A percentile compares a stretch with the other conserved stretches of the same genome.
phyloP scores from a whole-genome alignment of 2,888 invertebrate species.

The Macaria liturata region DNA sequence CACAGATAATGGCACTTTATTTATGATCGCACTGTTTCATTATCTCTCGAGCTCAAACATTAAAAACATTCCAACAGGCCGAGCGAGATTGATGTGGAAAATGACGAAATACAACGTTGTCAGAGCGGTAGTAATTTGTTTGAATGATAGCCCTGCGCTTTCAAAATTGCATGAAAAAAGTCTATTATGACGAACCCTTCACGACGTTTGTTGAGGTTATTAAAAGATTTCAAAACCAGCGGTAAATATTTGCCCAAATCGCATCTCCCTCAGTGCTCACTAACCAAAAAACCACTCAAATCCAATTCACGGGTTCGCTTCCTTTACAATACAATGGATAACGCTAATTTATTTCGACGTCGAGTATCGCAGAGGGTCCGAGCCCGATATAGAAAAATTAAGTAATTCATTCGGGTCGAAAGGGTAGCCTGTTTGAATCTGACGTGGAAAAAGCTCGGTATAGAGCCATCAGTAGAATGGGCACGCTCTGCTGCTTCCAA shows the following conservation, averaged over 20 bases:
- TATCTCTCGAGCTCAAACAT: constrained; percentile 27
- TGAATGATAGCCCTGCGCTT: constrained; percentile 10
- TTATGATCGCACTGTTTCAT: constrained; percentile 38
- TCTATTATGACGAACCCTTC: constrained; percentile 11
- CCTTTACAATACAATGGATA: constrained; percentile 59
- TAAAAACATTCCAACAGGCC: constrained; percentile 25
- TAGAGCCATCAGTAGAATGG: constrained; percentile 66
- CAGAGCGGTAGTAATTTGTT: constrained; percentile 22
- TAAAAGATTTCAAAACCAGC: constrained; percentile 33
- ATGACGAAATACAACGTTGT: constrained; percentile 21
- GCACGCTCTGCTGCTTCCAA: constrained; percentile 67
- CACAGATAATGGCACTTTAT: constrained; percentile 30
- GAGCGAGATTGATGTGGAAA: constrained; percentile 28
- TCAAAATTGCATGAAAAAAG: constrained; percentile 15
- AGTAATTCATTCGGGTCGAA: constrained; percentile 79
- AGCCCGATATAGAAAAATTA: constrained; percentile 73
- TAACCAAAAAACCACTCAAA: constrained; percentile 57
- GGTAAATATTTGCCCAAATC: constrained; percentile 54
- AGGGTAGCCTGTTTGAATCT: constrained; percentile 75
- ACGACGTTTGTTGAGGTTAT: constrained; percentile 24
- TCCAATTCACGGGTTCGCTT: constrained; percentile 54
- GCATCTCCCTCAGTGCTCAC: constrained; percentile 48
- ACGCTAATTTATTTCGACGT: constrained; percentile 75
- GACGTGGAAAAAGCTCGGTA: constrained; percentile 71
- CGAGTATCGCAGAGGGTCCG: constrained; percentile 60